phyloP scores from a whole-genome alignment of 1,140 invertebrate genomes.

The Cardiocondyla obscurior region DNA sequence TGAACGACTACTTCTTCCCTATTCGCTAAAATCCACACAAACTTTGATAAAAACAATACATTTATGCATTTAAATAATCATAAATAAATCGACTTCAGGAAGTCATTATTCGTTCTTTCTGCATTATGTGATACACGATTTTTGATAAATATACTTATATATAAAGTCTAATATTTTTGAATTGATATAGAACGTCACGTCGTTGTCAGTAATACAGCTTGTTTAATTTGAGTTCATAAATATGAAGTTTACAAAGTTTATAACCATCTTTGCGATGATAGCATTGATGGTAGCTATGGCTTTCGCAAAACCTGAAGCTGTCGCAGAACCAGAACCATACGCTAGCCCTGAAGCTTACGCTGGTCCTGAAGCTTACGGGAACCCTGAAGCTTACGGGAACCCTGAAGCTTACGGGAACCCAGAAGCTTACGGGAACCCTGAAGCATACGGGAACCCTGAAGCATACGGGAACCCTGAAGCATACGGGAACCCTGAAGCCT shows the following conservation, averaged over 20 bases:
- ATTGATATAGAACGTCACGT: neutral
- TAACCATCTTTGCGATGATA: neutral
- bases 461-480: no score
- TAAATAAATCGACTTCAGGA: neutral
- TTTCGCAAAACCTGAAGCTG: neutral
- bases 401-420: no score
- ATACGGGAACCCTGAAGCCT: no score
- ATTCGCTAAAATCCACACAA: neutral
- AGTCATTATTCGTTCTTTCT: neutral
- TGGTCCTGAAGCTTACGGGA: no score
- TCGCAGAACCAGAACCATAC: no score
- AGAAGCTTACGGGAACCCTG: no score
- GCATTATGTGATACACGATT: neutral
- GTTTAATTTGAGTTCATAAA: neutral
- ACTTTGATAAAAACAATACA: neutral
- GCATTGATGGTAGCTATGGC: neutral
- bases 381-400: no score
- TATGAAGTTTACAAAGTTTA: neutral
- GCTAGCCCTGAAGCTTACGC: no score
- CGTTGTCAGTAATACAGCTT: neutral
- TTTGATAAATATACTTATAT: neutral
- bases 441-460: no score
- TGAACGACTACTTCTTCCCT: neutral
- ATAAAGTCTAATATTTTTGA: neutral
- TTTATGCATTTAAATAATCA: neutral